Conservation (phyloP, 2,797 vertebrate species). For the Mormyrops attenuatus region DNA sequence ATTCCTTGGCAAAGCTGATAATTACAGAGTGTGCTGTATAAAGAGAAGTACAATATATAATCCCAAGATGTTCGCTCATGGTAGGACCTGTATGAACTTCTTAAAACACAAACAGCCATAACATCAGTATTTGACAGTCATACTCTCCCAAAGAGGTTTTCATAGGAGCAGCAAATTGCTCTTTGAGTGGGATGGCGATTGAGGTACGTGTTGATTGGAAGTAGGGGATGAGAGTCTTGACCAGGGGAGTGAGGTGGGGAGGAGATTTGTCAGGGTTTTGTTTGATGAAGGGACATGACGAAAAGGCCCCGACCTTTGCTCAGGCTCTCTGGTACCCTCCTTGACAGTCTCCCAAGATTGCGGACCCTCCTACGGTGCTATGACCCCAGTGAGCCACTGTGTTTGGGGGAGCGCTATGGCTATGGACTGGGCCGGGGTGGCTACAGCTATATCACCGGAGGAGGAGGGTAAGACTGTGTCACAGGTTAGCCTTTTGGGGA, state of each 20-base stretch:
- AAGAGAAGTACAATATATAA: background rate
- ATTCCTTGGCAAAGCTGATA: background rate
- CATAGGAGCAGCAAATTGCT: background rate
- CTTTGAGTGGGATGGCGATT: background rate
- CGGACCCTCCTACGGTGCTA: slow-evolving; percentile 86
- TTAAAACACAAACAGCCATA: background rate
- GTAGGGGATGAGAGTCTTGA: background rate
- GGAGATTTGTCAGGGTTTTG: background rate
- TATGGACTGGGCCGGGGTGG: slow-evolving; percentile 88
- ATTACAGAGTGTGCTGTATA: background rate
- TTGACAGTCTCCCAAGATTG: slow-evolving; percentile 76
- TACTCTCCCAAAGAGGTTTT: background rate
- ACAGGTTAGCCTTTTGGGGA: background rate
- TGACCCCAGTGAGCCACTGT: slow-evolving; percentile 69
- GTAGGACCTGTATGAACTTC: background rate
- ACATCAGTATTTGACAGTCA: background rate
- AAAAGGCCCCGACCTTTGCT: background rate
- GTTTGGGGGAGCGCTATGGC: slow-evolving; percentile 91
- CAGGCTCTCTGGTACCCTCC: background rate
- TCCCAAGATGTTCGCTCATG: background rate
- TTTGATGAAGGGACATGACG: background rate
- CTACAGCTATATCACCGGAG: slow-evolving; percentile 95
- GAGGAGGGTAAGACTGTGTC: slow-evolving; percentile 78
- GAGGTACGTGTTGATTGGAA: background rate
- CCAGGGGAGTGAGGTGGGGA: background rate